Percentiles rank a stretch among this genome's conserved stretches.
Evolutionary conservation across 2,113 vertebrate genomes (phyloP).

Genomic region (Alosa alosa): DNA sequence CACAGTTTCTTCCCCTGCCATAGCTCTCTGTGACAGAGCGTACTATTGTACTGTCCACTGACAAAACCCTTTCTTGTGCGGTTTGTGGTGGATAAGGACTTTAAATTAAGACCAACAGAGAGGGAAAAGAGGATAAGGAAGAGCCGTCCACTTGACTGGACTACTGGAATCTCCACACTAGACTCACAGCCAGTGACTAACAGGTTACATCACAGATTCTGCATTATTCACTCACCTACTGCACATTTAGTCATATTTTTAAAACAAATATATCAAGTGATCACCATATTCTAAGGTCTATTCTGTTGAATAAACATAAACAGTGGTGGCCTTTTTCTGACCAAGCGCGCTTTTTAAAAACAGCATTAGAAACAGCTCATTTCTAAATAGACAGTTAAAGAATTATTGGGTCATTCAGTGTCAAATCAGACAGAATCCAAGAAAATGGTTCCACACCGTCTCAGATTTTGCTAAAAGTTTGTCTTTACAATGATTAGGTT

Average conservation of each 20-base stretch:
- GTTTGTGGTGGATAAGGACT: slow-evolving; percentile 1
- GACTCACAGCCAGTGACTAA: not conserved
- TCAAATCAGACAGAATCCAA: too few species aligned
- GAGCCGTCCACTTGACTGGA: slow-evolving; percentile 33
- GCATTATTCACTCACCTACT: not conserved
- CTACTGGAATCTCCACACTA: not conserved
- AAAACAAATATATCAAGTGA: not conserved
- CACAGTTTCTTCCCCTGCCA: not conserved
- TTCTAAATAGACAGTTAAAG: not conserved
- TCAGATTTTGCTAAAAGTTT: too few species aligned
- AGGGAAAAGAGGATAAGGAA: slow-evolving; percentile 2
- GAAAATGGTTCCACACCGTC: too few species aligned
- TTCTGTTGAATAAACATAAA: not conserved
- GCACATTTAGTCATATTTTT: not conserved
- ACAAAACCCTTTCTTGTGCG: slow-evolving; percentile 33
- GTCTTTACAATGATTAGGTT: too few species aligned
- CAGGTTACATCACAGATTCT: not conserved
- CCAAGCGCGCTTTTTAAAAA: not conserved
- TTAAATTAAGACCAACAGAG: not conserved
- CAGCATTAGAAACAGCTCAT: not conserved
- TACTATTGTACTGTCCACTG: slow-evolving; percentile 30
- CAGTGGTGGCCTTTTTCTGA: not conserved
- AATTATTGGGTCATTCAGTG: too few species aligned
- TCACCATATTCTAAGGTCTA: not conserved
- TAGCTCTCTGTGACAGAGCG: slow-evolving; percentile 36